Base-by-base conservation (phyloP, 2,888 invertebrate genomes). In the Hirtodrosophila alboralis region DNA sequence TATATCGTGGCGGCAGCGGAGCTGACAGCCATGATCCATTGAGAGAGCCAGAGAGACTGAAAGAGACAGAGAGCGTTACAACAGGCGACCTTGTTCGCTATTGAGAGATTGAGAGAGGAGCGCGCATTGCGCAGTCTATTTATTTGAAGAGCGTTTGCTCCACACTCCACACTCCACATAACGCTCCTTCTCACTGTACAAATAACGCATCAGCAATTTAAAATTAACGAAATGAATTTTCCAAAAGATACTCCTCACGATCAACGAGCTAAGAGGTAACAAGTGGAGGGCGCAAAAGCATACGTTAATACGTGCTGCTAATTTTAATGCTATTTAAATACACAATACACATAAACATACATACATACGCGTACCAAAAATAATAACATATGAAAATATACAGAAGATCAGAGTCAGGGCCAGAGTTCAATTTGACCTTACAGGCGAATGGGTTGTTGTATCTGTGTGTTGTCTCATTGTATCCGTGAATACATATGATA, bases 391-490 rank as follows among this genome's bases (percentile, higher is more conserved):
- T 58, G 41, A 52, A 64, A 49, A 76, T 47, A 75, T 63, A 81
- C 81, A 83, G 75, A 76, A 87, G 87, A 88, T 85, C 88, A 87
- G 86, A 86, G 86, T 86, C 86, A 86, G 79, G 86, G 86, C 57
- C 78, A 73, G 34, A 56, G 62, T 63, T 48, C 70, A 67, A 70
- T 49, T 76, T 80, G 86, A 78, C 77, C 77, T 78, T 85, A 85
- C 41, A 54, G 31, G 10, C 48, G 40, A 65, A 65, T 64, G 58
- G 52, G 52, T 45, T 70, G n/a, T 47, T 27, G 27, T 36, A 10
- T 49, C 26, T 53, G 37, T 30, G 26, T 41, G 26, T 44, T 16
- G 31, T 37, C 31, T 37, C 41, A 13, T n/a, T 27, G 8, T 37
- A 18, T 9, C 5, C 26, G 14, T 27, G 6, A 9, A 21, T 34